Percentiles rank a stretch among this genome's conserved stretches.
phyloP scores from a whole-genome alignment of 2,113 vertebrate genomes.

The Peromyscus maniculatus region DNA sequence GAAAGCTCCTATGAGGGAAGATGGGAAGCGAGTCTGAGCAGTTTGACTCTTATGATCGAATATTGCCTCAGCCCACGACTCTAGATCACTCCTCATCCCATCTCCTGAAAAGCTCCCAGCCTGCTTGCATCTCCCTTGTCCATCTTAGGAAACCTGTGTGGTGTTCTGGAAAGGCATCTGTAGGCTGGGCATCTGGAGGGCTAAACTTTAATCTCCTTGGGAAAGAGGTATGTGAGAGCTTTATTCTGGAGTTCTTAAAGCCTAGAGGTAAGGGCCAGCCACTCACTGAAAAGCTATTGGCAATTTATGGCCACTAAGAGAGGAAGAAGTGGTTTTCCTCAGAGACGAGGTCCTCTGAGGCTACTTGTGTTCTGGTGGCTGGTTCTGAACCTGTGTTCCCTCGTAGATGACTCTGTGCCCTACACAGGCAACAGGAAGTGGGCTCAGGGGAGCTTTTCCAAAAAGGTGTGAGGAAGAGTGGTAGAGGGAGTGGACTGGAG shows the following conservation, averaged over 20 bases:
- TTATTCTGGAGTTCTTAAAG: rapidly evolving
- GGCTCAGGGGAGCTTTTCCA: neutral
- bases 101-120: neutral
- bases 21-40: rapidly evolving
- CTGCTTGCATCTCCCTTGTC: neutral
- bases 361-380: neutral
- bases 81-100: rapidly evolving
- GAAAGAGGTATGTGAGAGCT: neutral
- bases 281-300: neutral
- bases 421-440: no score
- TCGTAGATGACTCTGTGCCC: no score
- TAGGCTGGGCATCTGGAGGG: neutral
- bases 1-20: rapidly evolving
- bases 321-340: neutral
- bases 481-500: no score
- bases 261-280: neutral
- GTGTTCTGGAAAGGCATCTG: neutral
- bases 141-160: no score
- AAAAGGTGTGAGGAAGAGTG: neutral
- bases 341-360: neutral
- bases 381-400: neutral
- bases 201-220: neutral
- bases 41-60: neutral
- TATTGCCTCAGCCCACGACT: rapidly evolving
- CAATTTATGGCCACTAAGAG: neutral